Conservation (phyloP, 2,888 invertebrate species). For the Caenorhabditis afra region DNA sequence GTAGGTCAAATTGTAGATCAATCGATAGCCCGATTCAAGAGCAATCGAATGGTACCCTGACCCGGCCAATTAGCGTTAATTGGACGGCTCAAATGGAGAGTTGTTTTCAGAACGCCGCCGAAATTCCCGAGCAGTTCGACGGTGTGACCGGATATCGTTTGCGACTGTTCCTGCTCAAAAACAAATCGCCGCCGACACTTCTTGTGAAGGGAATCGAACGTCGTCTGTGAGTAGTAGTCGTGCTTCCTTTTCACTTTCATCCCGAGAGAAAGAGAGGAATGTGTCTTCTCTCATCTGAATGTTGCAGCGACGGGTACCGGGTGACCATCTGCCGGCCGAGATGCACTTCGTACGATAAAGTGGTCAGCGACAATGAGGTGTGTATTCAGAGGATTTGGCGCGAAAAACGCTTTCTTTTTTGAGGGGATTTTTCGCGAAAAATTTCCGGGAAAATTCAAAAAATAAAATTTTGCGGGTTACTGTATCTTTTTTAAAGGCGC, state of each 20-base stretch:
- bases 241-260: constrained; percentile 22
- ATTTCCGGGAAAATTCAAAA: too few species aligned
- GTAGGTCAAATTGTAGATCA: constrained; percentile 1
- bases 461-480: too few species aligned
- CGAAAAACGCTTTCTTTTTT: too few species aligned
- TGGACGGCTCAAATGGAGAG: too few species aligned
- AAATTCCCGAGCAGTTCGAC: constrained; percentile 78
- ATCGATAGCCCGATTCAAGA: background rate
- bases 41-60: background rate
- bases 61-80: too few species aligned
- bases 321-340: constrained; percentile 80
- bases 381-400: too few species aligned
- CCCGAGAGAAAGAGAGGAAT: too few species aligned
- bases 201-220: constrained; percentile 80
- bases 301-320: constrained; percentile 78
- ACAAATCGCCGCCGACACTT: constrained; percentile 79
- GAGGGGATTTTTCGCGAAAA: too few species aligned
- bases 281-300: constrained; percentile 34
- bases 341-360: constrained; percentile 67
- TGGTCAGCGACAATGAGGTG: constrained; percentile 40
- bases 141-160: constrained; percentile 78
- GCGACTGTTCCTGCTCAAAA: constrained; percentile 77
- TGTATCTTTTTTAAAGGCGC: too few species aligned
- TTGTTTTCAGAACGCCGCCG: constrained; percentile 68
- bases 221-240: constrained; percentile 70